phyloP scores from a whole-genome alignment of 1,140 invertebrate genomes.

The Drosophila takahashii region DNA sequence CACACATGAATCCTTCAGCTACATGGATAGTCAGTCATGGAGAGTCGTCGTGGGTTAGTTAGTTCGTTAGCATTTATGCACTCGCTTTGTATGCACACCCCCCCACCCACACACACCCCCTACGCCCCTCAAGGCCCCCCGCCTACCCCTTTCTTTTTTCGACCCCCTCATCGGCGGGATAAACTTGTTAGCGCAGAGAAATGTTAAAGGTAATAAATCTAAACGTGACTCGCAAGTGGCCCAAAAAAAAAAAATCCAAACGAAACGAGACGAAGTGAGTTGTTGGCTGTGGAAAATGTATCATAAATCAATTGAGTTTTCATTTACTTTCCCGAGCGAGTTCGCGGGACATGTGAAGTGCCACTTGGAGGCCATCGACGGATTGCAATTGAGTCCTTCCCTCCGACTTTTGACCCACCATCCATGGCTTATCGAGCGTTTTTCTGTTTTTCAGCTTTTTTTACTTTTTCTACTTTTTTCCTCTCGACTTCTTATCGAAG shows the following conservation, averaged over 20 bases:
- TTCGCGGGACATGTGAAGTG: slow-evolving; percentile 16
- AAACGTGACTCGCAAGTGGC: slow-evolving; percentile 44
- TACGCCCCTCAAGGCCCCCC: not conserved
- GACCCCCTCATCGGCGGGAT: slow-evolving; percentile 3
- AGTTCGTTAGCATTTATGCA: slow-evolving; percentile 81
- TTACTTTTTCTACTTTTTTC: not conserved
- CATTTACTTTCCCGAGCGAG: slow-evolving; percentile 15
- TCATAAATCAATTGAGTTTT: slow-evolving; percentile 52
- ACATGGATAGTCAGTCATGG: slow-evolving; percentile 24
- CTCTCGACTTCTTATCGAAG: slow-evolving; percentile 2
- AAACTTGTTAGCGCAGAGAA: slow-evolving; percentile 60
- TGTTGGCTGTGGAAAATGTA: slow-evolving; percentile 18
- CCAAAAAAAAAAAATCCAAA: not conserved
- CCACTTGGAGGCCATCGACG: not conserved
- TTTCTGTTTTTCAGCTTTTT: no score
- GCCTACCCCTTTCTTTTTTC: not conserved
- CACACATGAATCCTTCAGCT: slow-evolving; percentile 18
- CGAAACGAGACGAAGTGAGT: slow-evolving; percentile 4
- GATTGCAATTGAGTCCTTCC: not conserved
- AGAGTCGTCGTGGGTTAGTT: slow-evolving; percentile 74
- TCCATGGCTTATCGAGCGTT: slow-evolving; percentile 20
- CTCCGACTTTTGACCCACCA: slow-evolving; percentile 3
- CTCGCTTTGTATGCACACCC: slow-evolving; percentile 54
- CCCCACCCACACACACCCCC: not conserved
- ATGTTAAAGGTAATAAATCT: slow-evolving; percentile 68